These are phyloP conservation scores for Phalloptychus januarius DNA, from an alignment of 2,797 vertebrate species.

Conservation along the genomic window DNA sequence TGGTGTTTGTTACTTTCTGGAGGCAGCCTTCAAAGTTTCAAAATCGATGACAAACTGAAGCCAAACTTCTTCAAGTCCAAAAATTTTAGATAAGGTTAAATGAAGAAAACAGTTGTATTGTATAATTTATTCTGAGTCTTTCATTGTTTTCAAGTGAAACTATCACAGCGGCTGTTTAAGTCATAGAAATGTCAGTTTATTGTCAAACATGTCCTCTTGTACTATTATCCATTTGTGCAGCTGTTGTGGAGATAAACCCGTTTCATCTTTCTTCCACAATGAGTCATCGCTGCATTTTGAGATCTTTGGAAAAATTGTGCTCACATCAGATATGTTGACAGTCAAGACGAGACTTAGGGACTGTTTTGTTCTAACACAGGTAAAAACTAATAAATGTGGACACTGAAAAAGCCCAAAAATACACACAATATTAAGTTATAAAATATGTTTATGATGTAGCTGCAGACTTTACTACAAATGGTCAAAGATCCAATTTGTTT, in stretches of 20 bases:
- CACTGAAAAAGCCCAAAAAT: slow-evolving; percentile 2
- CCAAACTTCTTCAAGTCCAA: slow-evolving; percentile 43
- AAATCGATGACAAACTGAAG: slow-evolving; percentile 59
- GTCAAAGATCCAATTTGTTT: not conserved
- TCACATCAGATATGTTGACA: slow-evolving; percentile 12
- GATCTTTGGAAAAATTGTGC: slow-evolving; percentile 13
- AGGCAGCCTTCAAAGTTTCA: slow-evolving; percentile 72
- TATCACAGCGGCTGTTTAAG: slow-evolving; percentile 50
- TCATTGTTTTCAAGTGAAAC: slow-evolving; percentile 52
- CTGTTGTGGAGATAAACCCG: slow-evolving; percentile 44
- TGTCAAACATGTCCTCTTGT: slow-evolving; percentile 65
- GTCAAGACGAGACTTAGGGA: slow-evolving; percentile 24
- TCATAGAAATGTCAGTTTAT: slow-evolving; percentile 58
- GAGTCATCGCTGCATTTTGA: slow-evolving; percentile 42
- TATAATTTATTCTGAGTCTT: slow-evolving; percentile 56
- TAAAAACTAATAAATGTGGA: slow-evolving; percentile 19
- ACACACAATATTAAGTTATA: not conserved
- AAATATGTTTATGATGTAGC: slow-evolving; percentile 5
- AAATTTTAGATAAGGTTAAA: slow-evolving; percentile 19
- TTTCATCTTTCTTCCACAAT: slow-evolving; percentile 55
- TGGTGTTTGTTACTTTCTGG: slow-evolving; percentile 98
- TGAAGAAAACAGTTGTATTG: slow-evolving; percentile 29
- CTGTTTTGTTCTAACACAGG: slow-evolving; percentile 33
- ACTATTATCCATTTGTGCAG: slow-evolving; percentile 56
- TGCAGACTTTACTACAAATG: not conserved